These are phyloP conservation scores for Epirrhoe tristata DNA, from an alignment of 2,888 invertebrate genomes.

Conservation along the genomic window DNA sequence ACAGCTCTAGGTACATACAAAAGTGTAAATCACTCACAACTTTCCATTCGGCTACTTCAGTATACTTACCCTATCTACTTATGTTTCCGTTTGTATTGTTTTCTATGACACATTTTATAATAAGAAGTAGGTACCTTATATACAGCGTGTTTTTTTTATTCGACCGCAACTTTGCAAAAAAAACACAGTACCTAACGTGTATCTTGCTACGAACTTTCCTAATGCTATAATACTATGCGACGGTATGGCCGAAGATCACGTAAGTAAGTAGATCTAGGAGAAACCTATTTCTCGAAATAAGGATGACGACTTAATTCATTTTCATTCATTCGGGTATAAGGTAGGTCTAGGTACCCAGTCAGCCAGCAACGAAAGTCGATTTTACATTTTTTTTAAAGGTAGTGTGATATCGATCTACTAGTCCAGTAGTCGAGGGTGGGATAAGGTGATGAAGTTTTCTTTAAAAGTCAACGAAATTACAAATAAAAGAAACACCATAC, in stretches of 20 bases:
- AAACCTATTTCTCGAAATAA: no score
- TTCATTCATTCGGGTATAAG: no score
- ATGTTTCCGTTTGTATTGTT: constrained; percentile 53
- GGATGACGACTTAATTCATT: no score
- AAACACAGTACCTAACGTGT: constrained; percentile 54
- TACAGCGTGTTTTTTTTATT: constrained; percentile 41
- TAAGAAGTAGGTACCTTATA: constrained; percentile 22
- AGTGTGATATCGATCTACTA: no score
- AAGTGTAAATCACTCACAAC: neutral
- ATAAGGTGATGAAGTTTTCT: no score
- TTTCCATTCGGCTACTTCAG: constrained; percentile 14
- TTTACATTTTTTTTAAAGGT: no score
- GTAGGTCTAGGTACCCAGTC: no score
- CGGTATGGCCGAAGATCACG: no score
- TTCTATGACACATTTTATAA: constrained; percentile 35
- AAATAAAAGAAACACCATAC: constrained; percentile 52
- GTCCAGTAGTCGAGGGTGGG: no score
- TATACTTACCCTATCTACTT: constrained; percentile 33
- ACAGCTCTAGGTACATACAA: neutral
- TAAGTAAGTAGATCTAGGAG: no score
- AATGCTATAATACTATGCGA: no score
- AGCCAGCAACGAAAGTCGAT: no score
- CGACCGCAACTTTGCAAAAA: neutral
- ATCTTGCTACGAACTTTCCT: neutral
- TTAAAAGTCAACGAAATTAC: neutral